Evolutionary conservation across 1,140 invertebrate genomes (phyloP), one percentile per base, ranked within the genome.

Genomic region (Oryctes rhinoceros): DNA sequence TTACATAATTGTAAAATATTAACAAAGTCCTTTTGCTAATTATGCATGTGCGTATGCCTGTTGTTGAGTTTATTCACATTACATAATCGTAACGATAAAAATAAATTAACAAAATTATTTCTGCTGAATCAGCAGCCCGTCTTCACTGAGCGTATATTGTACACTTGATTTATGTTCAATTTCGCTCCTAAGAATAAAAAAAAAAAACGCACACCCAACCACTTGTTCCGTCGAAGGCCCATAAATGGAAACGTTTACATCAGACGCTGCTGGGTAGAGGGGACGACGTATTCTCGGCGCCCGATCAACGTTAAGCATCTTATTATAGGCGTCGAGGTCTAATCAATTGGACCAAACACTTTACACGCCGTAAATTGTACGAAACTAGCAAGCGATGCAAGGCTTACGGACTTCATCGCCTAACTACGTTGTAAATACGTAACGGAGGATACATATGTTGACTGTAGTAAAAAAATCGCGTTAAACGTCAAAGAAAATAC

Each of bases 261-360:
- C 30, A n/a, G 67, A 37, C 67, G 67, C 67, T 10, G 67, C 15
- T n/a, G 10, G 10, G 24, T 30, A 24, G 37, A 24, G 37, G 67
- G 30, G 24, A 24, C 13, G n/a, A 74, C 24, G 53, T 59, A 59
- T 59, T 18, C 15, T 18, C 53, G 53, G 53, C 53, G 53, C 53
- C 53, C 18, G 53, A 59, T 59, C 53, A 59, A 59, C 53, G 53
- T 59, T 59, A 59, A 59, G 53, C 18, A 59, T 59, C 53, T 59
- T 59, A 59, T 59, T 59, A 59, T 59, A 59, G 53, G 53, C 53
- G 53, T 59, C 53, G 53, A 59, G 53, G 15, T 59, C 53, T 3
- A n/a, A 18, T 18, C 53, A 59, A 59, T 59, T 59, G 53, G 18
- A 59, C 53, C 53, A 18, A 59, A 59, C 18, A 59, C 18, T 18